phyloP scores from a whole-genome alignment of 1,140 invertebrate species.

The Tetraneura akinire region DNA sequence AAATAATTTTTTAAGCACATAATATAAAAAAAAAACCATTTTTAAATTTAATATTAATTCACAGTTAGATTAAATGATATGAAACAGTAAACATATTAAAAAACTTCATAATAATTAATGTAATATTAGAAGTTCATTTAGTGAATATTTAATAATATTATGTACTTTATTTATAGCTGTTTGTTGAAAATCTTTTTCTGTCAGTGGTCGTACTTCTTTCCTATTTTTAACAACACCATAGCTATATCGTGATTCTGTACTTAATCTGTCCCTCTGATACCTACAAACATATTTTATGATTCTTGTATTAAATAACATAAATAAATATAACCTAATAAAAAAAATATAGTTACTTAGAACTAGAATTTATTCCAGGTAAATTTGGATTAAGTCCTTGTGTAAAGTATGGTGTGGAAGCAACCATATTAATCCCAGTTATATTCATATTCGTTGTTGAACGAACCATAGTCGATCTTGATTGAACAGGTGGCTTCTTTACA shows the following conservation, averaged over 20 bases:
- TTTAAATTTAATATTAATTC: not conserved
- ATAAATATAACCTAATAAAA: not conserved
- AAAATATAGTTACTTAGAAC: constrained; percentile 34
- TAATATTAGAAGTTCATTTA: not conserved
- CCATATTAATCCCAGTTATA: constrained; percentile 41
- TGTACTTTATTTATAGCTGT: constrained; percentile 33
- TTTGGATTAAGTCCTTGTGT: constrained; percentile 31
- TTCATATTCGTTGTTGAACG: constrained; percentile 9
- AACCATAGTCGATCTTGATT: not conserved
- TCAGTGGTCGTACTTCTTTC: constrained; percentile 40
- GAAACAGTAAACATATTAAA: too few species aligned
- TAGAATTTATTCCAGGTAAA: constrained; percentile 37
- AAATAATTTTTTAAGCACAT: not conserved
- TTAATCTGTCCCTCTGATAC: constrained; percentile 30
- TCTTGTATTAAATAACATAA: not conserved
- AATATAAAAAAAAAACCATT: not conserved
- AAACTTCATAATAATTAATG: too few species aligned
- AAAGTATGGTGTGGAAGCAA: constrained; percentile 36
- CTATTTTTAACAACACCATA: constrained; percentile 44
- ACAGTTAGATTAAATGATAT: too few species aligned
- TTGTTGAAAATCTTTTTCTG: constrained; percentile 41
- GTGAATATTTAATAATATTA: not conserved
- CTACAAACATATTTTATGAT: constrained; percentile 4
- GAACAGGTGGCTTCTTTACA: constrained; percentile 1
- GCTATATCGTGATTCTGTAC: constrained; percentile 37